Conservation (phyloP, 2,113 vertebrate genomes). For the Hylia prasina region DNA sequence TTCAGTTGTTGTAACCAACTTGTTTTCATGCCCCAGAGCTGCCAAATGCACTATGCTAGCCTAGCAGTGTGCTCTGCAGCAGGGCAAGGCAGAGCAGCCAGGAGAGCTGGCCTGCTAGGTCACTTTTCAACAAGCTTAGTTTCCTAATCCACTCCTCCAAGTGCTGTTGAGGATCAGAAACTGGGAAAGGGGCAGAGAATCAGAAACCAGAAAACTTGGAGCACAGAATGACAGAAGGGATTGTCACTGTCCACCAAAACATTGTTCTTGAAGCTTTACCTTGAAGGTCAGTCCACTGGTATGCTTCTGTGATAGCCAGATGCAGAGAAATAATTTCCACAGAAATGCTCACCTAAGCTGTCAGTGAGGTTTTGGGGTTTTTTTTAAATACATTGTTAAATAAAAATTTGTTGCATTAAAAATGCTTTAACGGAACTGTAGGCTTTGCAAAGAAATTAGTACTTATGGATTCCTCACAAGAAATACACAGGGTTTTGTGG, state of each 20-base stretch:
- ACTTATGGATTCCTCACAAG: neutral
- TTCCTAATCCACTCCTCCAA: neutral
- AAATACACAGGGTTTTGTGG: neutral
- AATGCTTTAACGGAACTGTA: neutral
- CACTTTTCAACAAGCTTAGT: neutral
- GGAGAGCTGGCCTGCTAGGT: neutral
- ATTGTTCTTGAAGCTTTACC: neutral
- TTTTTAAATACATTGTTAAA: rapidly evolving
- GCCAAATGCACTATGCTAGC: neutral
- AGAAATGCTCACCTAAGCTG: neutral
- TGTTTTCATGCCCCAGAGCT: neutral
- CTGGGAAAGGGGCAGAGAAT: neutral
- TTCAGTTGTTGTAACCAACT: neutral
- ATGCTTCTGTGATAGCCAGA: rapidly evolving
- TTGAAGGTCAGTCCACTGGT: neutral
- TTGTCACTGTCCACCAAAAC: neutral
- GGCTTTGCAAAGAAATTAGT: neutral
- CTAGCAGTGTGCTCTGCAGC: neutral
- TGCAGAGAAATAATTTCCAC: neutral
- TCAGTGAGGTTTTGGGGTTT: neutral
- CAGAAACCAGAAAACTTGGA: neutral
- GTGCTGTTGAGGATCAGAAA: neutral
- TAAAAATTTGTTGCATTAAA: neutral
- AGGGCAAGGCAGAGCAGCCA: neutral
- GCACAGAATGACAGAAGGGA: neutral